Evolutionary conservation across 2,113 vertebrate genomes (phyloP), one percentile per base, ranked within the genome.

Genomic region (Himantopus leucocephalus): DNA sequence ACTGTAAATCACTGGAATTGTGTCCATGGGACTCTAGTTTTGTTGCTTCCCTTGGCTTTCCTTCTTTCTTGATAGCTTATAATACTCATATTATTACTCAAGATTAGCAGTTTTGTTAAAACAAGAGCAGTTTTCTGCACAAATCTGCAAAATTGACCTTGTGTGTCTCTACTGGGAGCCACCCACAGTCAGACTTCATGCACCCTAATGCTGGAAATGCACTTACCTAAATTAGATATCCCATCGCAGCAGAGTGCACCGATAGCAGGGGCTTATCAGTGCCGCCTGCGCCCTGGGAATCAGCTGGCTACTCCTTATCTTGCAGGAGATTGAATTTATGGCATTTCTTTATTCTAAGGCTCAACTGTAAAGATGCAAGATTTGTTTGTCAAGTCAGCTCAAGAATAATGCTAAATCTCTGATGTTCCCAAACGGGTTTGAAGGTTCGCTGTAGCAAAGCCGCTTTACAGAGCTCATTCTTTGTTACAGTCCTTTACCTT

Each of bases 81-180:
- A 92, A 81, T 73, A 82, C 26, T 93, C 85, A 45, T 59, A 77
- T 96, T 82, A 88, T 92, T 94, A 88, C 81, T 73, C 58, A 93
- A 96, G 80, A 34, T 86, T 87, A 95, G 59, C 14, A 52, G 83
- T 84, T 93, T 76, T 73, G 83, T 91, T 71, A 72, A 97, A 95
- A 95, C n/a, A 34, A 96, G 48, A 91, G 80, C 16, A 37, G 55
- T 55, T 96, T 96, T 96, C 90, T 94, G 87, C 41, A 35, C 97
- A 95, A 95, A 96, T 96, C 92, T 97, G 96, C 93, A 97, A 81
- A 97, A 97, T 34, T 94, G 93, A 96, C 92, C 72, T 63, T 50
- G 52, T 95, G 37, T 60, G 86, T 88, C 41, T 91, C 53, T 93
- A 53, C 89, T 97, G 94, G 95, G 96, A 96, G 92, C 45, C 87